Evolutionary conservation across 2,888 invertebrate genomes (phyloP).

Genomic region (Euzophera pinguis): DNA sequence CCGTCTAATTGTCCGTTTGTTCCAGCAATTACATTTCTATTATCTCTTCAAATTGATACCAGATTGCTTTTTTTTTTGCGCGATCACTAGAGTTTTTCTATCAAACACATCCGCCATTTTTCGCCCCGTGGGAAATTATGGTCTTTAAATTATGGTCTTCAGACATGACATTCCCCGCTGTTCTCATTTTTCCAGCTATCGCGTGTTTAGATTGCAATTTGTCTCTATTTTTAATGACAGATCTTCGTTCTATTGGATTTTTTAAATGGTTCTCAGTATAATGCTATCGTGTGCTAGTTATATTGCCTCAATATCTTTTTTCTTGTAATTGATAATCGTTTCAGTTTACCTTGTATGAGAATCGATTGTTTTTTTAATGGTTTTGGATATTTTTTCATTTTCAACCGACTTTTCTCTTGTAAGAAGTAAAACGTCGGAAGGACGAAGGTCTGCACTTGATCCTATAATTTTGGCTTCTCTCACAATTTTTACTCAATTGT

Average conservation of each 20-base stretch:
- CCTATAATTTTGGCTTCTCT: no score
- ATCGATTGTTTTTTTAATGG: no score
- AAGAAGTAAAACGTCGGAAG: no score
- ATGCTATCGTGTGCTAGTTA: neutral
- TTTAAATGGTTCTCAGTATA: constrained; percentile 1
- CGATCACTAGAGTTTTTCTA: constrained; percentile 8
- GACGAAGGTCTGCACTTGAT: no score
- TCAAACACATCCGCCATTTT: constrained; percentile 17
- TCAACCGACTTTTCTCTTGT: no score
- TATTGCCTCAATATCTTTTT: neutral
- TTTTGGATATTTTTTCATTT: no score
- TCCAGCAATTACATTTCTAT: constrained; percentile 16
- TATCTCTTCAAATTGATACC: constrained; percentile 20
- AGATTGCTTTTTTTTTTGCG: constrained; percentile 17
- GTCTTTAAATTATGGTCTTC: constrained; percentile 17
- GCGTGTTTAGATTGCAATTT: constrained; percentile 31
- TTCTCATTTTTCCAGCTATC: constrained; percentile 21
- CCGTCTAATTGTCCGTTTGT: constrained; percentile 12
- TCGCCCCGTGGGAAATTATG: constrained; percentile 23
- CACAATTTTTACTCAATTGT: no score
- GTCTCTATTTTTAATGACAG: constrained; percentile 26
- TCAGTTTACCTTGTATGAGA: no score
- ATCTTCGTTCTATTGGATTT: constrained; percentile 16
- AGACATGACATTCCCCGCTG: constrained; percentile 17
- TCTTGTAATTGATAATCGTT: neutral